Conservation (phyloP, 2,797 vertebrate species). For the Cirrhinus molitorella region DNA sequence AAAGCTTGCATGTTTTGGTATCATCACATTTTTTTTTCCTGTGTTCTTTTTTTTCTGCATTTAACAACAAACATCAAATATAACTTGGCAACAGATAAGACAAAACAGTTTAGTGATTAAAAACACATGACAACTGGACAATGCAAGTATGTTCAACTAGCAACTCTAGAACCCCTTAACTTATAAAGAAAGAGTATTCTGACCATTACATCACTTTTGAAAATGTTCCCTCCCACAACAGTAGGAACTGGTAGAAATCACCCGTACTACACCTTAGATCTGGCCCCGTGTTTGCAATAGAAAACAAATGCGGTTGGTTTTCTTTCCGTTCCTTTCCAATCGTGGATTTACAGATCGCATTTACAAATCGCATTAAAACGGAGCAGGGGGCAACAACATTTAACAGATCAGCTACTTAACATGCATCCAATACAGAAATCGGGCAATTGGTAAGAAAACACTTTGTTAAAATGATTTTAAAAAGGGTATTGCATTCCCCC, state of each 20-base stretch:
- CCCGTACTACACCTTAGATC: constrained; percentile 50
- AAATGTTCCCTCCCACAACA: constrained; percentile 64
- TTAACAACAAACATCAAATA: constrained; percentile 66
- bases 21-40: constrained; percentile 57
- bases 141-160: constrained; percentile 56
- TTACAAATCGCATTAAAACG: constrained; percentile 9
- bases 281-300: constrained; percentile 39
- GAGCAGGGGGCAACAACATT: constrained; percentile 22
- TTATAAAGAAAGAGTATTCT: constrained; percentile 69
- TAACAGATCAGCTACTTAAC: constrained; percentile 20
- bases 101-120: constrained; percentile 58
- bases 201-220: constrained; percentile 57
- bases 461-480: background rate
- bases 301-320: constrained; percentile 14
- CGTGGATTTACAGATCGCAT: background rate
- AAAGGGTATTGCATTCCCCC: constrained; percentile 29
- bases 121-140: constrained; percentile 61
- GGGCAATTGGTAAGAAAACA: constrained; percentile 18
- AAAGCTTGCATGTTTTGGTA: constrained; percentile 65
- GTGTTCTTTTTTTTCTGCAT: constrained; percentile 48
- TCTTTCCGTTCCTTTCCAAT: constrained; percentile 2
- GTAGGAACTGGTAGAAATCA: constrained; percentile 64
- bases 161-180: constrained; percentile 66
- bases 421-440: constrained; percentile 21
- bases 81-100: constrained; percentile 65